Percentiles rank a stretch among this genome's conserved stretches.
These are phyloP conservation scores for Dissostichus mawsoni DNA, from an alignment of 2,113 vertebrate genomes.

Conservation along the genomic window DNA sequence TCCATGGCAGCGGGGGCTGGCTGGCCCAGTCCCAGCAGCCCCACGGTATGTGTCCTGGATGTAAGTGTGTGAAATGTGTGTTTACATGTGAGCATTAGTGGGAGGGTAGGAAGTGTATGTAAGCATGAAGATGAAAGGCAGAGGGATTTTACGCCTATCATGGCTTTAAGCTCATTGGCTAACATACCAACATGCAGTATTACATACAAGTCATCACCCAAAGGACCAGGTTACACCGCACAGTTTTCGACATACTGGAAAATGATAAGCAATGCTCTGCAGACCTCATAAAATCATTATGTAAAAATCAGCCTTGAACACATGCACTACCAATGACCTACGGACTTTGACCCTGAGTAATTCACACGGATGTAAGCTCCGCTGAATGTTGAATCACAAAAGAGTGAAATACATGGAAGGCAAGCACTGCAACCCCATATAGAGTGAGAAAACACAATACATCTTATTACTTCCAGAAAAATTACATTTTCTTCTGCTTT, in stretches of 20 bases:
- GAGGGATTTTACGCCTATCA: slow-evolving; percentile 49
- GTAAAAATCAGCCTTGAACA: slow-evolving; percentile 7
- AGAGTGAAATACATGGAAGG: background rate
- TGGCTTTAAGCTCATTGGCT: slow-evolving; percentile 42
- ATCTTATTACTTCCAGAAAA: background rate
- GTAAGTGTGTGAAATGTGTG: slow-evolving; percentile 36
- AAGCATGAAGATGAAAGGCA: slow-evolving; percentile 46
- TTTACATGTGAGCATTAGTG: slow-evolving; percentile 39
- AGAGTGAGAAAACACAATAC: background rate
- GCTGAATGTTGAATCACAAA: slow-evolving; percentile 2
- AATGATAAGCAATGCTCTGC: background rate
- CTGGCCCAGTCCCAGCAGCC: slow-evolving; percentile 57
- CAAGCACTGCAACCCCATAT: background rate
- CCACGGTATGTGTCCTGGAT: slow-evolving; percentile 30
- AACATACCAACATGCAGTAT: slow-evolving; percentile 22
- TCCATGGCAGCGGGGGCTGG: slow-evolving; percentile 65
- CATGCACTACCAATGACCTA: slow-evolving; percentile 9
- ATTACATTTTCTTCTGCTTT: background rate
- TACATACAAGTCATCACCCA: slow-evolving; percentile 16
- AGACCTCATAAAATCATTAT: background rate
- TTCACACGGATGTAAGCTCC: slow-evolving; percentile 4
- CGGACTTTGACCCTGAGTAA: slow-evolving; percentile 18
- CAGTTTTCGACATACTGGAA: background rate
- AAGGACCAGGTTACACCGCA: slow-evolving; percentile 2
- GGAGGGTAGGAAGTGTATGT: slow-evolving; percentile 17